A percentile compares a stretch with the other conserved stretches of the same genome.
Conservation (phyloP, 2,113 vertebrate species). For the Dinomys branickii region DNA sequence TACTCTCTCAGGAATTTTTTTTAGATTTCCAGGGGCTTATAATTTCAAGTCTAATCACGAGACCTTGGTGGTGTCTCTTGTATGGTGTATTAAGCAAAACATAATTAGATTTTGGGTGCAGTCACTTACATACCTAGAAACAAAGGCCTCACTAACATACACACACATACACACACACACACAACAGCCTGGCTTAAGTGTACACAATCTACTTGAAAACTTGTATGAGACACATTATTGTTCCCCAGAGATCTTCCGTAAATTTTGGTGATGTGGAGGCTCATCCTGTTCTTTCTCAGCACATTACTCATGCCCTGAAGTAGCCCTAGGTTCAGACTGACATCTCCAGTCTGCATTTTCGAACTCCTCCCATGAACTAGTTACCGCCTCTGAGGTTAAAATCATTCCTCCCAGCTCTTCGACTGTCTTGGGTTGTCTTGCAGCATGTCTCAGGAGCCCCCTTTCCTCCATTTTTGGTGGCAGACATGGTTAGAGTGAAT, state of each 20-base stretch:
- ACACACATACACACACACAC: background rate
- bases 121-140: background rate
- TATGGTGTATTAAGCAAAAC: background rate
- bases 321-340: constrained; percentile 81
- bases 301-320: constrained; percentile 88
- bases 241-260: background rate
- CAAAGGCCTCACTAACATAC: background rate
- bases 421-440: constrained; percentile 85
- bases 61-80: background rate
- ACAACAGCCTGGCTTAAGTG: background rate
- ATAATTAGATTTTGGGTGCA: background rate
- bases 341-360: constrained; percentile 92
- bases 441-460: constrained; percentile 81
- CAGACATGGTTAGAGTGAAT: constrained; percentile 83
- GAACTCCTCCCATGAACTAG: constrained; percentile 85
- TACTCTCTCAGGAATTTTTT: background rate
- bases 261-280: constrained; percentile 91
- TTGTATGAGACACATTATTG: background rate
- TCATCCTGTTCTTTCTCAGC: constrained; percentile 92
- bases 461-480: constrained; percentile 85
- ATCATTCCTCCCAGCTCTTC: constrained; percentile 85
- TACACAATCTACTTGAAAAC: background rate
- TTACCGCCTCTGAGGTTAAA: constrained; percentile 85
- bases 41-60: background rate
- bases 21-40: background rate